phyloP scores from a whole-genome alignment of 2,888 invertebrate genomes.

The Drosophila formosana region DNA sequence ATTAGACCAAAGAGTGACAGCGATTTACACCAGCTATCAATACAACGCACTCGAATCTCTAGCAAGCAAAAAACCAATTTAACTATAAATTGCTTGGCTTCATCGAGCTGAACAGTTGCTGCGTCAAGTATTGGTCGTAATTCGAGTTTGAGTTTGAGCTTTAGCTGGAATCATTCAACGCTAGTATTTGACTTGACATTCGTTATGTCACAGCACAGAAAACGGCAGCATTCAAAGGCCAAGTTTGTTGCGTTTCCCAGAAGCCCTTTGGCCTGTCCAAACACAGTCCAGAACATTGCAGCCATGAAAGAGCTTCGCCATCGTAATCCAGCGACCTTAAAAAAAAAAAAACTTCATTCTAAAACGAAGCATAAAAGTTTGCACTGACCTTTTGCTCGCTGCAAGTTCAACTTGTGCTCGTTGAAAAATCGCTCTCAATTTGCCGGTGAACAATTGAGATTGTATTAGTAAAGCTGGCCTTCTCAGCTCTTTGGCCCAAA shows the following conservation, averaged over 20 bases:
- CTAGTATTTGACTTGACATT: not conserved
- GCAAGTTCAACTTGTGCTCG: conserved; percentile 12
- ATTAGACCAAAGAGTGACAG: too few relatives aligned
- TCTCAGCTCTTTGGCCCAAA: conserved; percentile 11
- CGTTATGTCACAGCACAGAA: conserved; percentile 3
- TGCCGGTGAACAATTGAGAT: conserved; percentile 30
- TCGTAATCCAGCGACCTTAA: conserved; percentile 18
- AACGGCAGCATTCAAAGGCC: conserved; percentile 1
- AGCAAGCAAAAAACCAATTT: not conserved
- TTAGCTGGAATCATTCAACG: not conserved
- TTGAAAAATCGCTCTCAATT: conserved; percentile 9
- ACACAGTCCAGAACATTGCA: conserved; percentile 1
- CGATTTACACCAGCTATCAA: too few relatives aligned
- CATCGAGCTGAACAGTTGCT: not conserved
- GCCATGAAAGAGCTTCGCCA: conserved; percentile 11
- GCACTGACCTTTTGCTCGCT: conserved; percentile 9
- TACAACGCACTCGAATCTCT: too few relatives aligned
- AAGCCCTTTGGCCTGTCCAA: not conserved
- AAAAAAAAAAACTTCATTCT: conserved; percentile 15
- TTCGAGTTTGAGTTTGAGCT: not conserved
- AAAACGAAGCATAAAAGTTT: conserved; percentile 3
- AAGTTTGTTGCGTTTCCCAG: conserved; percentile 4
- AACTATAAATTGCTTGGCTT: not conserved
- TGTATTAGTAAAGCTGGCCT: conserved; percentile 13
- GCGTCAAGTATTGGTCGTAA: not conserved